Evolutionary conservation across 2,113 vertebrate species (phyloP).

Genomic region (Beaufortia kweichowensis): DNA sequence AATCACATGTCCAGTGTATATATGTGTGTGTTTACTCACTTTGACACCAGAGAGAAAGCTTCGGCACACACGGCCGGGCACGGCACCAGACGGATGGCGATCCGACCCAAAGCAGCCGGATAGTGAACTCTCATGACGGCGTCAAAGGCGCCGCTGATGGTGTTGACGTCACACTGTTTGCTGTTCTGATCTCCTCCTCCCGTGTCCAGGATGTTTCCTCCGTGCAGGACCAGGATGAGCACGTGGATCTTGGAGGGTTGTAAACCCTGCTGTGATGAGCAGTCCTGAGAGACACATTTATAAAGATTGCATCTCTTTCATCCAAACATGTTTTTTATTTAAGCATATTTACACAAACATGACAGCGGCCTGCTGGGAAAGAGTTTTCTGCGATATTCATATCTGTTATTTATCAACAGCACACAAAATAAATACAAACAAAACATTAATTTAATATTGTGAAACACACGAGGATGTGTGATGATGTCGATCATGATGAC

Average conservation of each 20-base stretch:
- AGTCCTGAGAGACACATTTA: constrained; percentile 35
- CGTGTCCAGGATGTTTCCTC: constrained; percentile 95
- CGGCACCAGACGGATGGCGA: constrained; percentile 91
- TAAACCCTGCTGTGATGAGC: constrained; percentile 44
- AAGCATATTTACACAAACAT: not conserved
- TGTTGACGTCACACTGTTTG: constrained; percentile 95
- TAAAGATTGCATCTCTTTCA: not conserved
- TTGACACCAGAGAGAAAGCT: constrained; percentile 93
- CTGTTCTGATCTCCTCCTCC: constrained; percentile 92
- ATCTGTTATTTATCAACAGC: too few relatives aligned
- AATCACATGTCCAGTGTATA: too few relatives aligned
- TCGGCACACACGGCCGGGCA: constrained; percentile 95
- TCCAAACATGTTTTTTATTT: not conserved
- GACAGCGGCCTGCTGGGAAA: not conserved
- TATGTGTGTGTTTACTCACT: constrained; percentile 67
- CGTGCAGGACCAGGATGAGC: constrained; percentile 86
- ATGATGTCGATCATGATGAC: too few relatives aligned
- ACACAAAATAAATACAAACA: too few relatives aligned
- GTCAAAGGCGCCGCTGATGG: constrained; percentile 87
- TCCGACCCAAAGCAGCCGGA: constrained; percentile 87
- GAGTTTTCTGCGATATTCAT: too few relatives aligned
- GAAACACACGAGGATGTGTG: too few relatives aligned
- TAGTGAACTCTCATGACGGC: constrained; percentile 95
- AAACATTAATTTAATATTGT: too few relatives aligned
- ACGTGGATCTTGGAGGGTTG: constrained; percentile 55